A percentile compares a stretch with the other conserved stretches of the same genome.
Evolutionary conservation across 2,888 invertebrate species (phyloP).

Genomic region (Harpalus rubripes): DNA sequence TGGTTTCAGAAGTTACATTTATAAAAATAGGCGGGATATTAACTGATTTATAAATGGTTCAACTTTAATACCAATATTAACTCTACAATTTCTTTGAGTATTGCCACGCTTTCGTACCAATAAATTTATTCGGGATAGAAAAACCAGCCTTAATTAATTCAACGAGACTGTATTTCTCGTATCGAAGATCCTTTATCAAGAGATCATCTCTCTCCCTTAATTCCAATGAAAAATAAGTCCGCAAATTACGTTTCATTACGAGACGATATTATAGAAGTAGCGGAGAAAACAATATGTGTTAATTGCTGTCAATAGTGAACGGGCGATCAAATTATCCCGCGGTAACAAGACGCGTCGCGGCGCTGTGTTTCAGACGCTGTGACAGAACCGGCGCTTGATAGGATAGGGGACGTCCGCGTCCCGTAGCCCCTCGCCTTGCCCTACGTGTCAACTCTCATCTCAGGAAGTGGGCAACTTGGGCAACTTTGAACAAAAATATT

Average conservation of each 20-base stretch:
- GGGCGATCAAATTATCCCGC: slow-evolving; percentile 63
- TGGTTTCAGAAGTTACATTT: no score
- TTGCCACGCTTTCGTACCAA: background rate
- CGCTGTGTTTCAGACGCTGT: slow-evolving; percentile 11
- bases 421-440: background rate
- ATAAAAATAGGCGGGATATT: no score
- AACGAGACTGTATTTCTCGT: slow-evolving; percentile 26
- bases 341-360: slow-evolving; percentile 57
- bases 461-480: background rate
- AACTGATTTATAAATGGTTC: no score
- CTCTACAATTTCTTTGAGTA: background rate
- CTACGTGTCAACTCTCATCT: background rate
- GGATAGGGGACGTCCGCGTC: background rate
- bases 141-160: slow-evolving; percentile 46
- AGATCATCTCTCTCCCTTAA: slow-evolving; percentile 54
- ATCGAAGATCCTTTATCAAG: slow-evolving; percentile 37
- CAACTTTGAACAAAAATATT: background rate
- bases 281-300: slow-evolving; percentile 64
- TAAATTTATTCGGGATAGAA: slow-evolving; percentile 11
- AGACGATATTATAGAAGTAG: slow-evolving; percentile 45
- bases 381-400: slow-evolving; percentile 5
- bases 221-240: slow-evolving; percentile 57
- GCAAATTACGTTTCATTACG: slow-evolving; percentile 58
- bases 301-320: slow-evolving; percentile 64
- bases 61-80: no score